Evolutionary conservation across 2,888 invertebrate genomes (phyloP).

Genomic region (Poecilobothrus nobilitatus): DNA sequence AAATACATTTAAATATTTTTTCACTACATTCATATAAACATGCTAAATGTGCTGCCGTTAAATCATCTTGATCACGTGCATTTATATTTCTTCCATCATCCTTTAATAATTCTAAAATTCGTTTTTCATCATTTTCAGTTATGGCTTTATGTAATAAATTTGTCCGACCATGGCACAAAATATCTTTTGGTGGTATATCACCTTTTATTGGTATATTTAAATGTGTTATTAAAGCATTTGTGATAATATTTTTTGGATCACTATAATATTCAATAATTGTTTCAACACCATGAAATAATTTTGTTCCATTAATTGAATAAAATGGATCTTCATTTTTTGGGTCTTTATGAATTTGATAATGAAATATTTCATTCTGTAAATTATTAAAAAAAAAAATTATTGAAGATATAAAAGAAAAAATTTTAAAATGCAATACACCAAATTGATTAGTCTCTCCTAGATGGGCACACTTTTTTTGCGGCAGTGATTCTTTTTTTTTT

Average conservation of each 20-base stretch:
- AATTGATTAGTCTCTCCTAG: no score
- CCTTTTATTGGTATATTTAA: conserved; percentile 57
- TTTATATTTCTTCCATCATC: conserved; percentile 72
- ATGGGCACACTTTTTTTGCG: no score
- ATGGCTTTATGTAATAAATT: conserved; percentile 80
- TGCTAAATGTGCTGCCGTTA: conserved; percentile 85
- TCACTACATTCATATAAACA: conserved; percentile 63
- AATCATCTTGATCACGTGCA: conserved; percentile 83
- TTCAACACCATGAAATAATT: conserved; percentile 77
- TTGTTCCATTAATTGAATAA: conserved; percentile 74
- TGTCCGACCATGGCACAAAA: conserved; percentile 72
- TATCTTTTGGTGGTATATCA: conserved; percentile 72
- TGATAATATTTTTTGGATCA: conserved; percentile 44
- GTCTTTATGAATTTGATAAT: conserved; percentile 80
- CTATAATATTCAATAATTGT: conserved; percentile 74
- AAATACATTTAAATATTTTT: conserved; percentile 66
- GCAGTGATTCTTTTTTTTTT: no score
- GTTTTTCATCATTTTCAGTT: conserved; percentile 60
- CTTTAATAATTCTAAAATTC: conserved; percentile 68
- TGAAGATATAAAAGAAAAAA: neutral
- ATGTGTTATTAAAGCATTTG: conserved; percentile 59
- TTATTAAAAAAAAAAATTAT: neutral
- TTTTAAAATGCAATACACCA: no score
- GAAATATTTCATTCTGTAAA: conserved; percentile 59
- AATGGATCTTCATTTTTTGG: conserved; percentile 70